These are phyloP conservation scores for Craniophora ligustri DNA, from an alignment of 2,888 invertebrate genomes.

Conservation along the genomic window DNA sequence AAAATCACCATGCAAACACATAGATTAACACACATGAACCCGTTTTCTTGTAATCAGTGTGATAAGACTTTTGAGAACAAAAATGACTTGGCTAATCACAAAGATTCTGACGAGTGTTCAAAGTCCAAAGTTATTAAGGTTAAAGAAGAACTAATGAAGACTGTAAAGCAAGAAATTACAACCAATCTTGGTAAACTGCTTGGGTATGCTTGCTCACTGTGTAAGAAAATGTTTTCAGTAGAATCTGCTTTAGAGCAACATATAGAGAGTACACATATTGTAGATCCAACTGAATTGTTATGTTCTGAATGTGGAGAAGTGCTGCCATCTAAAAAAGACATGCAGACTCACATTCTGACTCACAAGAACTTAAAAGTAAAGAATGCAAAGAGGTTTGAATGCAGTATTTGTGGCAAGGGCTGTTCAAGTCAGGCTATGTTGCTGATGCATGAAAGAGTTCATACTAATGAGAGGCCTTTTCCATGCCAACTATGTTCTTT, in stretches of 20 bases:
- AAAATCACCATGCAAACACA: constrained; percentile 87
- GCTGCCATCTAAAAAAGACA: constrained; percentile 71
- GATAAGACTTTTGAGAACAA: constrained; percentile 74
- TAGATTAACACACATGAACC: constrained; percentile 78
- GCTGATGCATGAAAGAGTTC: constrained; percentile 85
- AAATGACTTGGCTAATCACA: constrained; percentile 64
- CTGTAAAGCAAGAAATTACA: constrained; percentile 80
- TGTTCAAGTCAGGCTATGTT: constrained; percentile 86
- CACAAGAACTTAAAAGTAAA: constrained; percentile 71
- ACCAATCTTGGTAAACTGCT: constrained; percentile 78
- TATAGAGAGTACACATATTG: constrained; percentile 77
- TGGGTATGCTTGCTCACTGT: constrained; percentile 82
- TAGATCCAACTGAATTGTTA: constrained; percentile 71
- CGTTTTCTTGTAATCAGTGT: constrained; percentile 76
- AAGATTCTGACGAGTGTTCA: constrained; percentile 69
- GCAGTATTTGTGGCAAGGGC: constrained; percentile 78
- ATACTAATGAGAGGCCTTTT: constrained; percentile 84
- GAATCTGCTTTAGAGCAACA: constrained; percentile 82
- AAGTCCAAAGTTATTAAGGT: constrained; percentile 73
- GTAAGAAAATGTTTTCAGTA: constrained; percentile 84
- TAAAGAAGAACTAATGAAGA: constrained; percentile 80
- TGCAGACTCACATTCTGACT: constrained; percentile 69
- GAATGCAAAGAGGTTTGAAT: constrained; percentile 77
- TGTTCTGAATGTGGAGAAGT: constrained; percentile 82
- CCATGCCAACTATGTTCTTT: constrained; percentile 82